Evolutionary conservation across 2,113 vertebrate genomes (phyloP).

Genomic region (Zosterops pallidus): DNA sequence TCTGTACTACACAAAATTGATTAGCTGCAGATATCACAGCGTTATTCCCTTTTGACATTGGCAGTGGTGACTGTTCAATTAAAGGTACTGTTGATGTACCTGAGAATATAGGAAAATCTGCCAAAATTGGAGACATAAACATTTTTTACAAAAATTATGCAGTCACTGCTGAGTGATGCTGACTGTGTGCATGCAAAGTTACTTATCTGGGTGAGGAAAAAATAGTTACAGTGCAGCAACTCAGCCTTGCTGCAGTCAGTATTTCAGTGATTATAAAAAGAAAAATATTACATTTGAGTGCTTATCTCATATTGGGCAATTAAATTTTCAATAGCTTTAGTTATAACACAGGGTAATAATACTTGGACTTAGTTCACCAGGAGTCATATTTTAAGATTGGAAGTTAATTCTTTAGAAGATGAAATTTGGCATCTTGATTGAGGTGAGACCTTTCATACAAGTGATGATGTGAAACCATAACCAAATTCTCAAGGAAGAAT

Average conservation of each 20-base stretch:
- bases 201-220: neutral
- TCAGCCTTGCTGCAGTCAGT: neutral
- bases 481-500: neutral
- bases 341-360: neutral
- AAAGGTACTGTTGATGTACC: neutral
- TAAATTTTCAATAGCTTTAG: neutral
- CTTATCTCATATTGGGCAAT: neutral
- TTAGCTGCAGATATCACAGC: neutral
- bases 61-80: neutral
- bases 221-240: neutral
- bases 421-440: neutral
- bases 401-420: neutral
- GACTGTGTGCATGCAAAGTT: accelerated
- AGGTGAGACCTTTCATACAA: neutral
- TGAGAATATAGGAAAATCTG: neutral
- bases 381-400: neutral
- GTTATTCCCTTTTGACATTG: neutral
- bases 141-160: neutral
- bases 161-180: neutral
- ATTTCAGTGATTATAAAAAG: neutral
- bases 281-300: neutral
- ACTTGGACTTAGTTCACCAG: neutral
- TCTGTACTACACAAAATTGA: neutral
- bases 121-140: neutral
- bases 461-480: neutral